Conservation (phyloP, 2,888 invertebrate genomes). For the Tenthredo amoena region DNA sequence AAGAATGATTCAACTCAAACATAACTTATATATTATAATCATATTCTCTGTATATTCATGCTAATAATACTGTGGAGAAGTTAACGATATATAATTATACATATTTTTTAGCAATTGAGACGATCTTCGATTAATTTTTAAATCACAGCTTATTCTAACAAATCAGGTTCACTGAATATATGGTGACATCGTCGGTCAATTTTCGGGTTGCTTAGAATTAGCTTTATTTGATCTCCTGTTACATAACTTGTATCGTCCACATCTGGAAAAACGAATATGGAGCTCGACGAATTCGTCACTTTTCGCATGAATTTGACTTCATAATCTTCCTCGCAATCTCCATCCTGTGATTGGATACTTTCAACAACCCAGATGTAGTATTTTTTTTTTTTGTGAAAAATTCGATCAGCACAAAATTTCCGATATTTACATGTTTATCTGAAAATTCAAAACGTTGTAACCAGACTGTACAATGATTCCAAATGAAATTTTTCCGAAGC, state of each 20-base stretch:
- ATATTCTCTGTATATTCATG: too few species aligned
- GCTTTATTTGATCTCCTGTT: slow-evolving; percentile 26
- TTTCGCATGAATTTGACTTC: slow-evolving; percentile 34
- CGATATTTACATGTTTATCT: slow-evolving; percentile 3
- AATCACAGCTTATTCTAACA: slow-evolving; percentile 11
- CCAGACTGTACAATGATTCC: slow-evolving; percentile 9
- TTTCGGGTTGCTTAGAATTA: neutral
- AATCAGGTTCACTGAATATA: slow-evolving; percentile 22
- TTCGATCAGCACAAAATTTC: slow-evolving; percentile 33
- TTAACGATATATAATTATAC: neutral
- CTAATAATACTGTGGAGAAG: too few species aligned
- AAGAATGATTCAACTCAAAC: too few species aligned
- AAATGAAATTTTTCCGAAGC: neutral
- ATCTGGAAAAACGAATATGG: slow-evolving; percentile 34
- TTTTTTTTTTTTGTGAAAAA: neutral
- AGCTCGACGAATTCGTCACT: neutral
- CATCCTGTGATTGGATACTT: slow-evolving; percentile 14
- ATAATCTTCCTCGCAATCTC: slow-evolving; percentile 15
- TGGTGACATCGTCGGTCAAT: slow-evolving; percentile 34
- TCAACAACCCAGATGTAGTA: slow-evolving; percentile 18
- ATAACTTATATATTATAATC: too few species aligned
- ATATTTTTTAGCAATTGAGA: neutral
- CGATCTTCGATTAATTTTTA: neutral
- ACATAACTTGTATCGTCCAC: slow-evolving; percentile 17
- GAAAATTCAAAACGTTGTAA: slow-evolving; percentile 26